A percentile compares a stretch with the other conserved stretches of the same genome.
Evolutionary conservation across 2,797 vertebrate genomes (phyloP).

Genomic region (Tarsius wallacei): DNA sequence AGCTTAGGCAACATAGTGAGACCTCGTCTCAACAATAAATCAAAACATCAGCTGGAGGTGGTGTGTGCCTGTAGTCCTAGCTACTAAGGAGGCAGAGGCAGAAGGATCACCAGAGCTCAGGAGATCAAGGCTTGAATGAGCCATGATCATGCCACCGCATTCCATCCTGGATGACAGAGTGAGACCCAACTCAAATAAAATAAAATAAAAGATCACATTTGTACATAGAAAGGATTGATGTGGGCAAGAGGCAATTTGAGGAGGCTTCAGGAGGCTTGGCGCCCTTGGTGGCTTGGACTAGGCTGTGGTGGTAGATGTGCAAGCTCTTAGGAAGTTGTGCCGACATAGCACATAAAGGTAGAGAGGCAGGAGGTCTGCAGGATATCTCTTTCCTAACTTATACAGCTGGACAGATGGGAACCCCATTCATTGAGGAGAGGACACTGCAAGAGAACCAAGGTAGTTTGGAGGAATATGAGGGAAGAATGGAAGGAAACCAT

Average conservation of each 20-base stretch:
- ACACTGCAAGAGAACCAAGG: not conserved
- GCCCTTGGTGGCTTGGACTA: not conserved
- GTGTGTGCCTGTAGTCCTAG: too few species aligned
- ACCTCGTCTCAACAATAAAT: too few species aligned
- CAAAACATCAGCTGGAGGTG: too few species aligned
- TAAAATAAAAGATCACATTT: not conserved
- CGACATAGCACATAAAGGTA: not conserved
- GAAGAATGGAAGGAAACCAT: not conserved
- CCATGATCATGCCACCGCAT: too few species aligned
- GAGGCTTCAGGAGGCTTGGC: not conserved
- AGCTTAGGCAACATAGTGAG: too few species aligned
- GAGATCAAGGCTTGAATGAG: too few species aligned
- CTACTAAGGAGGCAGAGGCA: too few species aligned
- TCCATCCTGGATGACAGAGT: too few species aligned
- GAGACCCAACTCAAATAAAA: too few species aligned
- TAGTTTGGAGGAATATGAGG: too few species aligned
- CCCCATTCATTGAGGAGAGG: not conserved
- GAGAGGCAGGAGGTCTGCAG: accelerated
- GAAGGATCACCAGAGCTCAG: too few species aligned
- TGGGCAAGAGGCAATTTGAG: not conserved
- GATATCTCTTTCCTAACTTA: not conserved
- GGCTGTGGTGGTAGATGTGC: not conserved
- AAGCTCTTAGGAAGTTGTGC: not conserved
- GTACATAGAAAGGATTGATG: not conserved
- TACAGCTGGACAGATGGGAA: not conserved